Conservation (phyloP, 2,888 invertebrate genomes). For the Gonocerus acuteangulatus region DNA sequence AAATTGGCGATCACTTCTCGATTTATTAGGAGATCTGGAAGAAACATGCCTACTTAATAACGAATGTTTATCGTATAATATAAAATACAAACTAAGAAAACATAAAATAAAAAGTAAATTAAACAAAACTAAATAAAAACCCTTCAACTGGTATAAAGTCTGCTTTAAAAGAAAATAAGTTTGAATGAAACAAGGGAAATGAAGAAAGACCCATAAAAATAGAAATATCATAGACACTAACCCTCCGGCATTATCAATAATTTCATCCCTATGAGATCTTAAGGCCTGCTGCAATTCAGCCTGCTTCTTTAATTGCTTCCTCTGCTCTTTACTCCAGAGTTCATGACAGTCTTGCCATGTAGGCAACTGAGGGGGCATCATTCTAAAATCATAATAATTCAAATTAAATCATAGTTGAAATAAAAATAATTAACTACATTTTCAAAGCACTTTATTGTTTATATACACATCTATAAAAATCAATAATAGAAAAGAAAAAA, state of each 20-base stretch:
- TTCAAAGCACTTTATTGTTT: too few relatives aligned
- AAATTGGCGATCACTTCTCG: slow-evolving; percentile 30
- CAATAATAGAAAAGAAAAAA: too few relatives aligned
- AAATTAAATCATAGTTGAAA: too few relatives aligned
- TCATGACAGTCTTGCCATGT: slow-evolving; percentile 99
- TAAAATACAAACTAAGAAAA: background rate
- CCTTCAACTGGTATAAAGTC: background rate
- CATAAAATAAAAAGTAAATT: slow-evolving; percentile 5
- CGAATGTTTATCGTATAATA: background rate
- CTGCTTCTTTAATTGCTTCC: slow-evolving; percentile 72
- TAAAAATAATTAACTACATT: too few relatives aligned
- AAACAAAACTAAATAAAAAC: slow-evolving; percentile 4
- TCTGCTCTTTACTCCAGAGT: slow-evolving; percentile 95
- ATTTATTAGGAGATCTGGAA: slow-evolving; percentile 34
- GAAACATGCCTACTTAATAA: slow-evolving; percentile 11
- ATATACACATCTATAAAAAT: too few relatives aligned
- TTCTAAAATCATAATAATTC: slow-evolving; percentile 48
- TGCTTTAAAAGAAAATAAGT: too few relatives aligned
- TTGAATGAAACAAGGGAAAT: too few relatives aligned
- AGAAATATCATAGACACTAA: slow-evolving; percentile 5
- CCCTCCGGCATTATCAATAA: slow-evolving; percentile 30
- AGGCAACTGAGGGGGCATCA: slow-evolving; percentile 76
- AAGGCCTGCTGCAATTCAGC: slow-evolving; percentile 42
- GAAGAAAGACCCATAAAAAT: background rate
- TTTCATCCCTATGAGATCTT: slow-evolving; percentile 34